Percentiles rank a stretch among this genome's conserved stretches.
phyloP scores from a whole-genome alignment of 2,797 vertebrate species.

The Acestrorhynchus altus region DNA sequence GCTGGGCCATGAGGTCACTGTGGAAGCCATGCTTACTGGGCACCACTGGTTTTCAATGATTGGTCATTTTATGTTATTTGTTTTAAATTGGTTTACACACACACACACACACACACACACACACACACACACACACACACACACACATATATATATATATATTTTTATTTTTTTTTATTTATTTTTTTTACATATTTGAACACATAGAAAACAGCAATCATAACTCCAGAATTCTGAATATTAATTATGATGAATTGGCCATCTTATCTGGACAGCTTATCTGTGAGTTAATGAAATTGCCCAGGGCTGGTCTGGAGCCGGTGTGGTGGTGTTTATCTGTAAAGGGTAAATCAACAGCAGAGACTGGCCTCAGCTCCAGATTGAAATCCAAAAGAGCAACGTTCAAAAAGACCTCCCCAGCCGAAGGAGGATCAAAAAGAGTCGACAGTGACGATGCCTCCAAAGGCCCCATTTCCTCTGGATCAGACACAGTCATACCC shows the following conservation, averaged over 20 bases:
- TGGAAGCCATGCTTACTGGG: no score
- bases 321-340: slow-evolving; percentile 39
- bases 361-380: slow-evolving; percentile 38
- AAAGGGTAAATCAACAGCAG: slow-evolving; percentile 52
- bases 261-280: slow-evolving; percentile 26
- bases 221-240: neutral
- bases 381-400: slow-evolving; percentile 57
- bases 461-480: slow-evolving; percentile 50
- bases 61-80: no score
- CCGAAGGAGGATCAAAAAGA: slow-evolving; percentile 69
- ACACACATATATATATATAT: no score
- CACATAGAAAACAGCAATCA: neutral
- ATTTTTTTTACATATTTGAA: no score
- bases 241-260: neutral
- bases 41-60: no score
- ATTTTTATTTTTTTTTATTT: no score
- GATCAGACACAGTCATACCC: slow-evolving; percentile 57
- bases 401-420: slow-evolving; percentile 68
- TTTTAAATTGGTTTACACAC: no score
- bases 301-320: slow-evolving; percentile 31
- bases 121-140: no score
- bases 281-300: slow-evolving; percentile 17
- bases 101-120: no score
- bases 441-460: slow-evolving; percentile 56
- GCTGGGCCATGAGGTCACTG: no score